Evolutionary conservation across 2,888 invertebrate genomes (phyloP).

Genomic region (Escarpia spicata): DNA sequence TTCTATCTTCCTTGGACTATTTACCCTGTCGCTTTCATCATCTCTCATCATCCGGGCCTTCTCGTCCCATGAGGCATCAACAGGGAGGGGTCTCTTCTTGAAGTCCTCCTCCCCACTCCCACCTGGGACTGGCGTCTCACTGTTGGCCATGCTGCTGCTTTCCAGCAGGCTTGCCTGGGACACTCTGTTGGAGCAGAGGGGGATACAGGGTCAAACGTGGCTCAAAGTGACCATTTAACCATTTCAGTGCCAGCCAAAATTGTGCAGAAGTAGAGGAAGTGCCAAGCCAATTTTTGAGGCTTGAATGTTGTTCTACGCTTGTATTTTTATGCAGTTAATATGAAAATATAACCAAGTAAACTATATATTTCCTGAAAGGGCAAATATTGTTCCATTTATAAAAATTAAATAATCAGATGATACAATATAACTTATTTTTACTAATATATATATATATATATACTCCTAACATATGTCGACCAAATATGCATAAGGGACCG

Average conservation of each 20-base stretch:
- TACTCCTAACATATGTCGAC: no score
- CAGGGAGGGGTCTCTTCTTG: not conserved
- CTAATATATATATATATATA: no score
- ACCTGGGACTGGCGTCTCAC: not conserved
- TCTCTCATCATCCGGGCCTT: not conserved
- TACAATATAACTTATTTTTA: no score
- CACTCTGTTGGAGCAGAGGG: not conserved
- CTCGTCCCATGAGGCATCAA: not conserved
- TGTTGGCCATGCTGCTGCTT: not conserved
- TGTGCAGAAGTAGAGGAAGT: not conserved
- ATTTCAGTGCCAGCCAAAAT: no score
- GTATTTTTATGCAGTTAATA: no score
- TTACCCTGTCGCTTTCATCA: not conserved
- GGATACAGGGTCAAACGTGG: not conserved
- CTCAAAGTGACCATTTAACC: not conserved
- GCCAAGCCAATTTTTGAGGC: not conserved
- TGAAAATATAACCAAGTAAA: no score
- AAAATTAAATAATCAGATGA: no score
- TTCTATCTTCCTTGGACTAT: no score
- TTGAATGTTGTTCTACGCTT: no score
- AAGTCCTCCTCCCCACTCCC: constrained; percentile 2
- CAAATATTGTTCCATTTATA: no score
- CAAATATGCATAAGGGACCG: no score
- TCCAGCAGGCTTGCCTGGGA: not conserved
- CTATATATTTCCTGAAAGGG: no score